Evolutionary conservation across 2,888 invertebrate species (phyloP), one percentile per base, ranked within the genome.

Genomic region (Punctoribates punctum): DNA sequence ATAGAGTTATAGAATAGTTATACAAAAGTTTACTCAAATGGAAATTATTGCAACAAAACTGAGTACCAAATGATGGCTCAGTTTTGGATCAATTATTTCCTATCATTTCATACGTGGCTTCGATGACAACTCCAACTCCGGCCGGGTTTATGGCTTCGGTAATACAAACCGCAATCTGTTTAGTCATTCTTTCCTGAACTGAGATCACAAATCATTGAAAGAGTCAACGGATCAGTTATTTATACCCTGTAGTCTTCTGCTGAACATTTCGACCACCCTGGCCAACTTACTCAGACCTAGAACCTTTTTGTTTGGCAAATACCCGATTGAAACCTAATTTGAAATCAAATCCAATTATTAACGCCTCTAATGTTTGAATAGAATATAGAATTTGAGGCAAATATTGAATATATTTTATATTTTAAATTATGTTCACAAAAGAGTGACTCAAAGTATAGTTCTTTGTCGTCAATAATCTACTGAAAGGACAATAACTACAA

Each of bases 101-200:
- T 4, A 8, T 34, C 34, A 34, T 4, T 34, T 34, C 95, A 90
- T 89, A 97, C 97, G 94, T 93, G 88, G 97, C 98, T 85, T 99
- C 98, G 23, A 98, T 91, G 48, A 99, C 94, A n/a, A 99, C 98
- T 1, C 96, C 99, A 0, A 99, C 98, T 11, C 99, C 99, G 1
- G 94, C 91, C 0, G 99, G 98, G 79, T 96, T 91, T 1, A 99
- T 93, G 0, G 98, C 98, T 85, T 98, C 94, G 17, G 96, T 93
- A 25, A 99, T 94, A 0, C 98, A 98, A 20, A 94, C 89, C 0
- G 98, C 98, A 80, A 99, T 97, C 86, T 99, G 97, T 85, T 96
- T 98, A 0, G 99, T 99, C 77, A 99, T 87, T 60, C 99, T 88
- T 85, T 99, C 99, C 86, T 99, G 99, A 0, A 99, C 98, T 88